phyloP scores from a whole-genome alignment of 2,113 vertebrate species.

The Cyprinodon variegatus region DNA sequence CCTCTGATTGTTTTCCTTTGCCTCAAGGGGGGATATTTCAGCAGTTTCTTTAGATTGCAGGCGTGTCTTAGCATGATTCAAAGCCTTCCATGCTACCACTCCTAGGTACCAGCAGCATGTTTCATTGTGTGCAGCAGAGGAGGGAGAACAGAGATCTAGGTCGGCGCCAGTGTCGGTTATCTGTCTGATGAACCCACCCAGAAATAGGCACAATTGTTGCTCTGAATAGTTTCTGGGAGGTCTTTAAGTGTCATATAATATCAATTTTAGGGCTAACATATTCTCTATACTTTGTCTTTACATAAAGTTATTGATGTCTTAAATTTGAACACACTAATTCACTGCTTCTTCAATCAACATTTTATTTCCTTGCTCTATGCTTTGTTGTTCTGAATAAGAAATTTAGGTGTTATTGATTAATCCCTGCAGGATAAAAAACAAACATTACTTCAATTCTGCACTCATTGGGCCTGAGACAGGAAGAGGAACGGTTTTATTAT shows the following conservation, averaged over 20 bases:
- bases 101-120: not conserved
- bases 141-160: conserved; percentile 9
- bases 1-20: conserved; percentile 29
- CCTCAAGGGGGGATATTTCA: conserved; percentile 11
- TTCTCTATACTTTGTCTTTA: not conserved
- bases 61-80: conserved; percentile 31
- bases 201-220: not conserved
- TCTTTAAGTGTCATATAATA: not conserved
- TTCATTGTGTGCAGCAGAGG: not conserved
- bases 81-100: conserved; percentile 8
- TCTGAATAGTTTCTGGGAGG: not conserved
- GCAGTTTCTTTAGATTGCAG: conserved; percentile 1
- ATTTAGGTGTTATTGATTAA: not conserved
- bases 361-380: not conserved
- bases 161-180: conserved; percentile 5
- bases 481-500: not conserved
- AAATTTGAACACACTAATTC: not conserved
- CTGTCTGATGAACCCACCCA: conserved; percentile 32
- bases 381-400: not conserved
- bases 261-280: not conserved
- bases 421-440: no score
- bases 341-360: not conserved
- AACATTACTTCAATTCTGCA: no score
- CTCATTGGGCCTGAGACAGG: not conserved
- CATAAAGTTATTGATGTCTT: not conserved